Evolutionary conservation across 92 coral and sea anemone genomes (phyloP).

Genomic region (Paragorgia papillata): DNA sequence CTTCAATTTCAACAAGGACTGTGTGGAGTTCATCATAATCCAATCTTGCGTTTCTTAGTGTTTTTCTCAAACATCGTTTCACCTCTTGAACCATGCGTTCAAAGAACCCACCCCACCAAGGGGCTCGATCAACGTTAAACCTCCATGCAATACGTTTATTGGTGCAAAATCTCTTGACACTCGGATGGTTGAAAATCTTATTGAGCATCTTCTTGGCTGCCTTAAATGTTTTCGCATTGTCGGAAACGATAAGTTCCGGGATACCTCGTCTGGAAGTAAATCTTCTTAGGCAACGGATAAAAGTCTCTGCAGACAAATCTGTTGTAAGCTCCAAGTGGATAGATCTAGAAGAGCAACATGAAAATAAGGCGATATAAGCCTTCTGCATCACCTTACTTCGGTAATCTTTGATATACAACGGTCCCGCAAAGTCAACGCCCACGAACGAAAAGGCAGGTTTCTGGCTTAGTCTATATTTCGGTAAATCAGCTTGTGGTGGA

Average conservation of each 20-base stretch:
- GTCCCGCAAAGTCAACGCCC: slow-evolving; percentile 54
- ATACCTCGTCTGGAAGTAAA: slow-evolving; percentile 32
- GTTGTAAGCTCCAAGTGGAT: slow-evolving; percentile 26
- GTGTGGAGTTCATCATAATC: slow-evolving; percentile 8
- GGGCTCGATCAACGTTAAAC: slow-evolving; percentile 40
- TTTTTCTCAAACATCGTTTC: slow-evolving; percentile 46
- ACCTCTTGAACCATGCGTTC: slow-evolving; percentile 37
- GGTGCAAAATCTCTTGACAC: background rate
- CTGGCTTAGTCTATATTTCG: slow-evolving; percentile 35
- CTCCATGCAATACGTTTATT: slow-evolving; percentile 21
- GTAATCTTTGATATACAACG: slow-evolving; percentile 47
- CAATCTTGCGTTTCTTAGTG: slow-evolving; percentile 20
- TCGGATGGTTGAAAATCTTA: slow-evolving; percentile 31
- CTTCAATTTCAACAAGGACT: slow-evolving; percentile 8
- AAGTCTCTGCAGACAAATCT: slow-evolving; percentile 36
- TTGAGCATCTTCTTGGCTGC: slow-evolving; percentile 14
- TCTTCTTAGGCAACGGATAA: slow-evolving; percentile 15
- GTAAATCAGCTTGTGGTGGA: slow-evolving; percentile 36
- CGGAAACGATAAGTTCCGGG: slow-evolving; percentile 21
- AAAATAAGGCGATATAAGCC: background rate
- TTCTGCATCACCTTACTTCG: slow-evolving; percentile 25
- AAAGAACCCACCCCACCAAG: slow-evolving; percentile 51
- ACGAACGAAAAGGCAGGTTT: slow-evolving; percentile 40
- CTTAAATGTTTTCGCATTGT: slow-evolving; percentile 43
- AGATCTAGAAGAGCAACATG: slow-evolving; percentile 21